Base-by-base conservation (phyloP, 1,140 invertebrate genomes). In the Camponotus vicinus region DNA sequence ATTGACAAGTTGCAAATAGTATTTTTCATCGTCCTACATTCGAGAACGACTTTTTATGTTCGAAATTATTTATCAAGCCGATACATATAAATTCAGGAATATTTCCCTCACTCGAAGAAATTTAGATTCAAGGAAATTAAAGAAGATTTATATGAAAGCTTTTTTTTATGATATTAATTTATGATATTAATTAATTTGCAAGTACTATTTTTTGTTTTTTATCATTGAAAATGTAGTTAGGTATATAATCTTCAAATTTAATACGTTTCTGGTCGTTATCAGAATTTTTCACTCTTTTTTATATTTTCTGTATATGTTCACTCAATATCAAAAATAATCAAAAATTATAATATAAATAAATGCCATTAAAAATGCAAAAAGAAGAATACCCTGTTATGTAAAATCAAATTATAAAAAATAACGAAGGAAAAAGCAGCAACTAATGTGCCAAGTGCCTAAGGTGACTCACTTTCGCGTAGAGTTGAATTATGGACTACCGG, bases 401-500 rank as follows among this genome's bases (percentile, higher is more conserved):
- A 3, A 9, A 45, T 8, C 13, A n/a, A 71, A 61, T 63, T 34
- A 37, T 45, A 34, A 71, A 82, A 61, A 71, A 6, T 27, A 9
- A 8, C 8, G 8, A 21, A 42, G 21, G 11, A n/a, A 27, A 66
- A 78, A 66, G 40, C 13, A 73, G 4, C 18, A 67, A 32, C 37
- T 52, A 40, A 37, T 37, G 59, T 45, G n/a, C 32, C 61, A 67
- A 55, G 37, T 37, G 32, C 2, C 21, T 13, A 13, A 40, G 71
- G 61, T 76, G 59, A 77, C 59, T 57, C 69, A 63, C 27, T 59
- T 76, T 88, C 42, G 45, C 45, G 37, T 15, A 55, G 66, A 71
- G 70, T 88, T 88, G 76, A 88, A 76, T 89, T 82, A 88, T 32
- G 83, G 45, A 64, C 87, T 71, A 85, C 42, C 49, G 88, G 76